These are phyloP conservation scores for Charanyca ferruginea DNA, from an alignment of 2,888 invertebrate genomes.

Conservation along the genomic window DNA sequence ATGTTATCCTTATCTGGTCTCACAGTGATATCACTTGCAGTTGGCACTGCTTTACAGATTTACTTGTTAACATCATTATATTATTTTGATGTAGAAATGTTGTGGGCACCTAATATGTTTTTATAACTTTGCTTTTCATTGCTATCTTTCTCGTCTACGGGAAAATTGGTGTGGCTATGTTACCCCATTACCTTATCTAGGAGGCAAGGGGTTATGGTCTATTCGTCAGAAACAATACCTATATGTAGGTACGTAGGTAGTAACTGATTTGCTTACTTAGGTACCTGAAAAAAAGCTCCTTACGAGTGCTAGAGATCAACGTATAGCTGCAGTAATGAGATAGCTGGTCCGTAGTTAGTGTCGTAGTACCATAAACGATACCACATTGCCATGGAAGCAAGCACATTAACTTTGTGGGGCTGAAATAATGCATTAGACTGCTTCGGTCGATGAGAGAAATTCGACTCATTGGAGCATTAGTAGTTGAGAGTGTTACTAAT, in stretches of 20 bases:
- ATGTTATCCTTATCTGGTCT: constrained; percentile 29
- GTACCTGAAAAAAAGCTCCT: neutral
- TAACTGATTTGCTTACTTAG: no score
- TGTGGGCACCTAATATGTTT: no score
- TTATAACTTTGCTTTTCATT: neutral
- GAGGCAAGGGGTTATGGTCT: neutral
- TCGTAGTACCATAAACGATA: neutral
- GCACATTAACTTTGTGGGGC: neutral
- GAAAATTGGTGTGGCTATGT: neutral
- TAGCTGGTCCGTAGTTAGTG: neutral
- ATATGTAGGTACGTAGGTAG: no score
- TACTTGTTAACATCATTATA: neutral
- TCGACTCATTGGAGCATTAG: neutral
- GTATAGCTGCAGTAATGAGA: neutral
- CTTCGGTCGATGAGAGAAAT: neutral
- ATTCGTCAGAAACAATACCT: neutral
- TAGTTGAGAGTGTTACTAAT: neutral
- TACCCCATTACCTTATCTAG: no score
- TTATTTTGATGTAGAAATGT: neutral
- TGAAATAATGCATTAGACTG: neutral
- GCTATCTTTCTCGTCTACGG: neutral
- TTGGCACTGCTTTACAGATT: neutral
- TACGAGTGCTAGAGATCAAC: neutral
- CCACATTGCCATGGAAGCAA: neutral
- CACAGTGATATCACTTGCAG: constrained; percentile 36